Conservation (phyloP, 2,797 vertebrate species). For the Danio tinwini region DNA sequence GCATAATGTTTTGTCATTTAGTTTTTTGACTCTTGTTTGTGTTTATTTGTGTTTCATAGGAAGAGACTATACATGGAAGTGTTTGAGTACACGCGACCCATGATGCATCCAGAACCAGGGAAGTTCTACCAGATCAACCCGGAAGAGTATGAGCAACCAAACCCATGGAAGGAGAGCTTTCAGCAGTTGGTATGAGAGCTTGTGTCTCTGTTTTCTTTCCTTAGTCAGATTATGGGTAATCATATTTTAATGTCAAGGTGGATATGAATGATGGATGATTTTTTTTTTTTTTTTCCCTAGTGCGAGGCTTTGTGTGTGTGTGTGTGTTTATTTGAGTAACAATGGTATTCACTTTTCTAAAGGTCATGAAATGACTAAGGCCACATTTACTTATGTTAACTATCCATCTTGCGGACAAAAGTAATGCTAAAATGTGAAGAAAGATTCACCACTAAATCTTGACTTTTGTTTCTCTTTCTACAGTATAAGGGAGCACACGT, state of each 20-base stretch:
- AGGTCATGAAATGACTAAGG: slow-evolving; percentile 7
- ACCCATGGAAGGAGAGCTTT: slow-evolving; percentile 99
- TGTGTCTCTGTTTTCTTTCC: neutral
- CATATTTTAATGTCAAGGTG: neutral
- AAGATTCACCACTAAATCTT: neutral
- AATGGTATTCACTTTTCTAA: neutral
- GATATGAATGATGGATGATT: slow-evolving; percentile 5
- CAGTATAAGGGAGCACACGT: slow-evolving; percentile 99
- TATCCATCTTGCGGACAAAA: neutral
- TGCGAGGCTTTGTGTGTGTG: slow-evolving; percentile 28
- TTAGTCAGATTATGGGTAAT: neutral
- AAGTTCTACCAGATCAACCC: slow-evolving; percentile 99
- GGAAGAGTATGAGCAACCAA: slow-evolving; percentile 98
- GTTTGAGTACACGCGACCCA: slow-evolving; percentile 98
- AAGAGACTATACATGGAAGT: slow-evolving; percentile 99
- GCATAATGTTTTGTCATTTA: neutral
- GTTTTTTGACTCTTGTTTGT: neutral
- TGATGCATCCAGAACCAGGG: slow-evolving; percentile 99
- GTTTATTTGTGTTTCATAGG: slow-evolving; percentile 75
- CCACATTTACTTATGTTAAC: neutral
- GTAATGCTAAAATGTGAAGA: neutral
- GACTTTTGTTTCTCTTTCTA: slow-evolving; percentile 60
- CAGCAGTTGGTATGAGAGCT: slow-evolving; percentile 91
- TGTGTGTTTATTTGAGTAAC: slow-evolving; percentile 3
- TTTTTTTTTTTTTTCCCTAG: slow-evolving; percentile 23